These are phyloP conservation scores for Limnodromus scolopaceus DNA, from an alignment of 2,797 vertebrate species.

Conservation along the genomic window DNA sequence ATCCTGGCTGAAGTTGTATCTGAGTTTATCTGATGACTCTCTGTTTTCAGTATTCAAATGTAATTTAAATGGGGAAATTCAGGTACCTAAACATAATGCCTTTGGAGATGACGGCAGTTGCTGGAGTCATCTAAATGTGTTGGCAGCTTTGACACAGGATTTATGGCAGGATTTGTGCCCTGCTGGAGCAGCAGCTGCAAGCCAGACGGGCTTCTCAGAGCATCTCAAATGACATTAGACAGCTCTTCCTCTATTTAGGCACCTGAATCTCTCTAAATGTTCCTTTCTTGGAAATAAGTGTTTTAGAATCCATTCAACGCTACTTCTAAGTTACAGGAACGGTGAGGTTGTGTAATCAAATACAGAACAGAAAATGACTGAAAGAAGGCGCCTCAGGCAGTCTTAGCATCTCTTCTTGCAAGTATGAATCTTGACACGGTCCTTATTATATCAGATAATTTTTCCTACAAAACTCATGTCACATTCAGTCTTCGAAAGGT, in stretches of 20 bases:
- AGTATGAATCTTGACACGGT: not conserved
- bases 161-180: slow-evolving; percentile 65
- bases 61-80: slow-evolving; percentile 45
- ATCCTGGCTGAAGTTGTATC: slow-evolving; percentile 35
- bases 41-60: slow-evolving; percentile 51
- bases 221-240: slow-evolving; percentile 63
- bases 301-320: slow-evolving; percentile 11
- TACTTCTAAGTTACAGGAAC: slow-evolving; percentile 38
- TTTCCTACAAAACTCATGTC: not conserved
- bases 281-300: slow-evolving; percentile 55
- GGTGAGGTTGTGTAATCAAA: slow-evolving; percentile 30
- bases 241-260: slow-evolving; percentile 54
- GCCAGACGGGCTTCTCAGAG: slow-evolving; percentile 63
- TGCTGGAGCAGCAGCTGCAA: slow-evolving; percentile 72
- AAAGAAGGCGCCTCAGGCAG: slow-evolving; percentile 5
- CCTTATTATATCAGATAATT: not conserved
- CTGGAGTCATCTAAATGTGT: slow-evolving; percentile 55
- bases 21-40: slow-evolving; percentile 37
- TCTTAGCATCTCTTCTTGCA: slow-evolving; percentile 8
- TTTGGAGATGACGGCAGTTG: slow-evolving; percentile 20
- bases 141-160: slow-evolving; percentile 69
- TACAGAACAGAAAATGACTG: slow-evolving; percentile 42
- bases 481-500: not conserved
- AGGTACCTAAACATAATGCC: slow-evolving; percentile 59
- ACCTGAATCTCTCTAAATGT: slow-evolving; percentile 54